Evolutionary conservation across 2,113 vertebrate genomes (phyloP).

Genomic region (Lethenteron reissneri): DNA sequence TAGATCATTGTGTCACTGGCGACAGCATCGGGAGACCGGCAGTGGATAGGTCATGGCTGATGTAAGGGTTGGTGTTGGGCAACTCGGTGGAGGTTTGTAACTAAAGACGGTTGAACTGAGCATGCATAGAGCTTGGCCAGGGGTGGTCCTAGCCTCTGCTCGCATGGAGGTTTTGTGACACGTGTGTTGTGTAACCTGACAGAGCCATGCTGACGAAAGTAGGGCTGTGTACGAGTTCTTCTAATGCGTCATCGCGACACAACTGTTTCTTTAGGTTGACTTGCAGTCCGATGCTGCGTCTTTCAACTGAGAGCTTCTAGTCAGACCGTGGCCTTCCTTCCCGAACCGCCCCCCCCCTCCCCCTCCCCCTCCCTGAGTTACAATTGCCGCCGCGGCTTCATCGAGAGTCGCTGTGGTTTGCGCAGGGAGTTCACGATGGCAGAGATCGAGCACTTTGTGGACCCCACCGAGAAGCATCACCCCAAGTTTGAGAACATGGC

Average conservation of each 20-base stretch:
- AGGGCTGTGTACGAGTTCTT: too few species aligned
- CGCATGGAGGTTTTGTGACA: neutral
- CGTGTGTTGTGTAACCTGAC: neutral
- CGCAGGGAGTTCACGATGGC: constrained; percentile 95
- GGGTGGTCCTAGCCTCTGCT: neutral
- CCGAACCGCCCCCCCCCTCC: neutral
- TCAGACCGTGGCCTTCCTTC: neutral
- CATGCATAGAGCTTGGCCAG: neutral
- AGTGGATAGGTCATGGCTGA: too few species aligned
- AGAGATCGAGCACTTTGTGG: constrained; percentile 98
- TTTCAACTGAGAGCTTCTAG: too few species aligned
- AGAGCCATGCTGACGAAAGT: too few species aligned
- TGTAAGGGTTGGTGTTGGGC: too few species aligned
- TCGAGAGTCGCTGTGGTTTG: neutral
- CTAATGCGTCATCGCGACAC: too few species aligned
- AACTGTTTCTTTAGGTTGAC: too few species aligned
- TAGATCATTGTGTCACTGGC: too few species aligned
- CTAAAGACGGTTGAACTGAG: too few species aligned
- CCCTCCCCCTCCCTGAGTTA: neutral
- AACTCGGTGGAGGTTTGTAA: too few species aligned
- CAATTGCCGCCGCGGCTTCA: neutral
- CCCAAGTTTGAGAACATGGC: constrained; percentile 66
- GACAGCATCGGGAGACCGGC: too few species aligned
- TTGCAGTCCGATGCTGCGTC: too few species aligned
- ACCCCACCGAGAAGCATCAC: constrained; percentile 71